Conservation (phyloP, 2,888 invertebrate genomes). For the Limnephilus rhombicus region DNA sequence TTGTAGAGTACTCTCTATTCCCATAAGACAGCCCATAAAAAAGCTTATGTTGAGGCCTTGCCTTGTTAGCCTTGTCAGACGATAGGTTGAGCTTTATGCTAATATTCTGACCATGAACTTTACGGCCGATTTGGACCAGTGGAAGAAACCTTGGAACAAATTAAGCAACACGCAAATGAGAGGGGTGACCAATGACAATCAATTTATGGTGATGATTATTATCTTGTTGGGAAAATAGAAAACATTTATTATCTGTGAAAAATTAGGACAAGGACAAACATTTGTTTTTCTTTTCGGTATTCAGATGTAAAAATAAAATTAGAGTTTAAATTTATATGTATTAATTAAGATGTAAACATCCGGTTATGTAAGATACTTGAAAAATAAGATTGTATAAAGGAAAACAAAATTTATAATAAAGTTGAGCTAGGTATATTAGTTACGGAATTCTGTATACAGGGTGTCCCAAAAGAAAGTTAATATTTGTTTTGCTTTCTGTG, state of each 20-base stretch:
- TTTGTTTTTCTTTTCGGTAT: not conserved
- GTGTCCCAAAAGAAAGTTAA: too few species aligned
- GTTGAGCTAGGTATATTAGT: too few species aligned
- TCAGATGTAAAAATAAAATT: not conserved
- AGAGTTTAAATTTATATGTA: not conserved
- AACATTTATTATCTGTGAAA: not conserved
- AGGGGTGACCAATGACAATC: not conserved
- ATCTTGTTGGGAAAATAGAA: not conserved
- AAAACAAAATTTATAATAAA: too few species aligned
- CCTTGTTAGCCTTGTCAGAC: not conserved
- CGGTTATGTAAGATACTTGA: too few species aligned
- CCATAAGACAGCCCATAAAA: not conserved
- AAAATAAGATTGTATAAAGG: too few species aligned
- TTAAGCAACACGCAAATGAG: not conserved
- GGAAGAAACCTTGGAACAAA: not conserved
- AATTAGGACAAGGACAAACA: not conserved
- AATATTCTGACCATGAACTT: not conserved
- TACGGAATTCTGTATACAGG: too few species aligned
- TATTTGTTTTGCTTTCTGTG: too few species aligned
- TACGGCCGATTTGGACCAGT: not conserved
- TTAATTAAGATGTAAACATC: not conserved
- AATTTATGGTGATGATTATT: not conserved
- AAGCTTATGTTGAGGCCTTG: not conserved
- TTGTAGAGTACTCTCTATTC: not conserved
- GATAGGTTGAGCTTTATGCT: not conserved